Base-by-base conservation (phyloP, 2,113 vertebrate species). In the Cygnus buccinator region DNA sequence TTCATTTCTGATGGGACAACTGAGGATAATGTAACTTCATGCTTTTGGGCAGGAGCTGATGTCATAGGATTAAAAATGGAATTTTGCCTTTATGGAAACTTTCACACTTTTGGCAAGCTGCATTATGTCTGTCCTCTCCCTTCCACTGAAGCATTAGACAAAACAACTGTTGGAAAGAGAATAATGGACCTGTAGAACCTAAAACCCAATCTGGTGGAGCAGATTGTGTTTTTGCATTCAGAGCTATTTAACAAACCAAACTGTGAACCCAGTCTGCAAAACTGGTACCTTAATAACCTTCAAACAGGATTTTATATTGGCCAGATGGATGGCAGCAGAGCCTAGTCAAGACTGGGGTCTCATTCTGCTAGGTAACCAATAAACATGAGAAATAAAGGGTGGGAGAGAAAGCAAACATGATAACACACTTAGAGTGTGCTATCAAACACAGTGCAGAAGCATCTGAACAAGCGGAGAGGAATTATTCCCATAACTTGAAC, bases 181-280 rank as follows among this genome's bases (percentile, higher is more conserved):
- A 71, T 72, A 86, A 86, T 14, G 33, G 59, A 84, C 75, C 59
- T 90, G 86, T 93, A 97, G 55, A 83, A 94, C 28, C 72, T 80
- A 76, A 87, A 92, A 55, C 13, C 5, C 74, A 95, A 6, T 85
- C 74, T 91, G 89, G 52, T 70, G 37, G 31, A 95, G 72, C 75
- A 96, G 87, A 93, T 88, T 95, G 82, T 90, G 75, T 3, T 83
- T 97, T 80, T 87, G 33, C 67, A 65, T 86, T 90, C 37, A 46
- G 58, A 82, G 67, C 39, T 88, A 77, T 93, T 93, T 93, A 90
- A 84, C 75, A 96, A 94, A 67, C 10, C 6, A 50, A 52, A 59
- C 1, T 94, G 71, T 88, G 85, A 86, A 86, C 59, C 4, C 1
- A 86, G 88, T 48, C 57, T 88, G 76, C 23, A 96, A 92, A 95